Evolutionary conservation across 2,888 invertebrate species (phyloP).

Genomic region (Trachelus tabidus): DNA sequence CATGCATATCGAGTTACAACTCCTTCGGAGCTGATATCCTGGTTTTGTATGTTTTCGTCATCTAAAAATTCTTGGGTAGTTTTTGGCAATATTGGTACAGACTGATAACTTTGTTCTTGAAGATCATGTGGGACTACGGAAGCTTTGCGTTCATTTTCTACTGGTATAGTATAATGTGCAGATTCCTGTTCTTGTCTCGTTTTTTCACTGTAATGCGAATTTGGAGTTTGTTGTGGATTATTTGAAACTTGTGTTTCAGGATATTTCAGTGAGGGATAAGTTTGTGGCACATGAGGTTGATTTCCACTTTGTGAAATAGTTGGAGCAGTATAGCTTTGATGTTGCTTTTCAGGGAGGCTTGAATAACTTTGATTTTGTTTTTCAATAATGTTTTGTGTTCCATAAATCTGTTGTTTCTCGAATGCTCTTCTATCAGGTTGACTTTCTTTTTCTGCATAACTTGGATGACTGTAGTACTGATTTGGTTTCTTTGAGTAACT

Average conservation of each 20-base stretch:
- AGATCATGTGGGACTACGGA: background rate
- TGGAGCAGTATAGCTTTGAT: too few relatives aligned
- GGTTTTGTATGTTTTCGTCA: slow-evolving; percentile 56
- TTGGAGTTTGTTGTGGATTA: background rate
- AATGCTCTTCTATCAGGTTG: background rate
- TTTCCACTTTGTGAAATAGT: background rate
- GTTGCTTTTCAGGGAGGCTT: background rate
- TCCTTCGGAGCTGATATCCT: slow-evolving; percentile 58
- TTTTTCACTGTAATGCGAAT: background rate
- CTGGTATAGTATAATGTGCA: background rate
- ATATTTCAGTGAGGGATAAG: background rate
- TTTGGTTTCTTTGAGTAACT: background rate
- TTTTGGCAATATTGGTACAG: background rate
- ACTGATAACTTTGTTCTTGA: background rate
- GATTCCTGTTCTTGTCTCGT: background rate
- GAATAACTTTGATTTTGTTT: background rate
- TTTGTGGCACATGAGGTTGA: background rate
- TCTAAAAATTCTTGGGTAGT: slow-evolving; percentile 25
- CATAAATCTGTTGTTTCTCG: slow-evolving; percentile 14
- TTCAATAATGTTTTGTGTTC: slow-evolving; percentile 1
- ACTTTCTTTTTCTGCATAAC: background rate
- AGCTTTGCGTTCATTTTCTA: background rate
- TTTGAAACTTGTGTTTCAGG: background rate
- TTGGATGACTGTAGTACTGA: background rate
- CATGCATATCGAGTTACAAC: slow-evolving; percentile 59